Evolutionary conservation across 1,140 invertebrate genomes (phyloP).

Genomic region (Heliconius hermathena): DNA sequence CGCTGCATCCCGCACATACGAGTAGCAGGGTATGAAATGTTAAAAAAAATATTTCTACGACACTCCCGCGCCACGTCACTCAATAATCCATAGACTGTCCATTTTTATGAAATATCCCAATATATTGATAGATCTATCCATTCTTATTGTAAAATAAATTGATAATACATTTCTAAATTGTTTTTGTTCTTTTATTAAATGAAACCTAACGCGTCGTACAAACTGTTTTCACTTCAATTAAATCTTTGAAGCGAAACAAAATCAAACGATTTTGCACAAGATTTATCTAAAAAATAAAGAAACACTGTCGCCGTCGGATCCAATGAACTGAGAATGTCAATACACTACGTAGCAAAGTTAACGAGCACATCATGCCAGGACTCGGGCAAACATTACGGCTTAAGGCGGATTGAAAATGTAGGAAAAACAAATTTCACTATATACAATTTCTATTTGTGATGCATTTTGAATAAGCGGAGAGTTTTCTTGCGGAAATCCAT

Average conservation of each 20-base stretch:
- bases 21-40: too few relatives aligned
- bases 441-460: not conserved
- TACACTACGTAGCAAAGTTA: slow-evolving; percentile 47
- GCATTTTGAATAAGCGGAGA: not conserved
- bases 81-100: too few relatives aligned
- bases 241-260: slow-evolving; percentile 23
- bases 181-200: not conserved
- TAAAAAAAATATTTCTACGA: too few relatives aligned
- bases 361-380: slow-evolving; percentile 45
- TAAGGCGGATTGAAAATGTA: slow-evolving; percentile 38
- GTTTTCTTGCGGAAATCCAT: not conserved
- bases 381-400: slow-evolving; percentile 50
- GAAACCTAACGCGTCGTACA: not conserved
- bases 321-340: slow-evolving; percentile 56
- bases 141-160: not conserved
- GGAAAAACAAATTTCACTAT: slow-evolving; percentile 27
- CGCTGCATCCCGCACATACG: too few relatives aligned
- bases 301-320: slow-evolving; percentile 40
- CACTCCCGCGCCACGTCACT: too few relatives aligned
- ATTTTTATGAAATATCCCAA: too few relatives aligned
- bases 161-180: not conserved
- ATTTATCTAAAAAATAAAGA: slow-evolving; percentile 44
- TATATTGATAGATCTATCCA: not conserved
- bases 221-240: slow-evolving; percentile 36
- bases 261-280: slow-evolving; percentile 30